Percentiles rank a stretch among this genome's conserved stretches.
Conservation (phyloP, 2,888 invertebrate genomes). For the Thalpophila matura region DNA sequence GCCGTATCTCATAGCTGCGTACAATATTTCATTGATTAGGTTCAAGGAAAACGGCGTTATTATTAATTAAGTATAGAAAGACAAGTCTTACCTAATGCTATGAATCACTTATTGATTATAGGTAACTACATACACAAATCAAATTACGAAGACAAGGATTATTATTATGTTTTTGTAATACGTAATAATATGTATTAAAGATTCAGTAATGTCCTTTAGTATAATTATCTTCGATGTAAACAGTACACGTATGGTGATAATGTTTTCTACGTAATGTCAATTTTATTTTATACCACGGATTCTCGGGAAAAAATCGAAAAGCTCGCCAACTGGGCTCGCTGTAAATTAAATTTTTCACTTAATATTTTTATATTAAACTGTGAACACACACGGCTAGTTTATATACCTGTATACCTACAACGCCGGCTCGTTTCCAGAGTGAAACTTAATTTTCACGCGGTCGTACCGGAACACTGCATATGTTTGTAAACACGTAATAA, state of each 20-base stretch:
- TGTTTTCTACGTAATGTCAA: constrained; percentile 9
- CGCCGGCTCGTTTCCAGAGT: constrained; percentile 59
- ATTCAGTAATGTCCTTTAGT: neutral
- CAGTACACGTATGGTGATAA: neutral
- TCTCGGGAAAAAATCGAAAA: constrained; percentile 23
- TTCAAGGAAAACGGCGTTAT: constrained; percentile 27
- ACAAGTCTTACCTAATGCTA: constrained; percentile 30
- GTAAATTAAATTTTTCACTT: constrained; percentile 71
- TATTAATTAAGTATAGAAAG: constrained; percentile 35
- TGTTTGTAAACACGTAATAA: constrained; percentile 74
- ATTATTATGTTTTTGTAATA: constrained; percentile 22
- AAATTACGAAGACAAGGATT: constrained; percentile 30
- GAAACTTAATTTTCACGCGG: constrained; percentile 75
- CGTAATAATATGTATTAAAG: constrained; percentile 14
- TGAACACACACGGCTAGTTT: constrained; percentile 56
- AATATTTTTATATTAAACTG: constrained; percentile 68
- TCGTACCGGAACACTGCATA: constrained; percentile 72
- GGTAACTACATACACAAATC: constrained; percentile 33
- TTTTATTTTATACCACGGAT: constrained; percentile 17
- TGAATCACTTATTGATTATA: constrained; percentile 48
- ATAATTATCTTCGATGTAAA: neutral
- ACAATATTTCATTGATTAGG: constrained; percentile 38
- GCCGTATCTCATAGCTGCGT: constrained; percentile 21
- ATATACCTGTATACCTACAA: constrained; percentile 28
- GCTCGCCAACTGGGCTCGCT: constrained; percentile 50